Evolutionary conservation across 2,888 invertebrate genomes (phyloP), one percentile per base, ranked within the genome.

Genomic region (Lottia scabra): DNA sequence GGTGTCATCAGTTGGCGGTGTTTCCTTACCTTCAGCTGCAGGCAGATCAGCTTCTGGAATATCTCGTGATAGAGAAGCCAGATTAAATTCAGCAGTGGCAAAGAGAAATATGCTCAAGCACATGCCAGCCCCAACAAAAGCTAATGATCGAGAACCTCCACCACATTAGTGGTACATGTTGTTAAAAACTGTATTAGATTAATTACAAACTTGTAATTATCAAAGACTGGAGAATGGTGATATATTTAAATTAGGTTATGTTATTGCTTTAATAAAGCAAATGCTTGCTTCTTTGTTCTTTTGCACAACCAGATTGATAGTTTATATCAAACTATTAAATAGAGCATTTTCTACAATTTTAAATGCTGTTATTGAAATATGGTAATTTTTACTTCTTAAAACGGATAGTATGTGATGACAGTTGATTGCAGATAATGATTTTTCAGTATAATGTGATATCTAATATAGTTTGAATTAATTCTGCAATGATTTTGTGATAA

Each of bases 31-130:
- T 38, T 80, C 81, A n/a, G 75, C 80, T 27, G 80, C 79, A 38
- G 81, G 80, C 13, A 73, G 81, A 69, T 80, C 80, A 13, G 78
- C 78, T 10, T 79, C 79, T 68, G 81, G 73, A 43, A 70, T 65
- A 68, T 63, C 74, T n/a, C 66, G 30, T 77, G 77, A 30, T 48
- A 75, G 81, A 70, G 83, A 83, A 45, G 78, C 77, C 27, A 75
- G 83, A 56, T 71, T 84, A 63, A 84, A 84, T 71, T 85, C 84
- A n/a, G 83, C 85, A 62, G 80, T 84, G 66, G 84, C 84, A 65
- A 87, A 87, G 76, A 79, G 85, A 75, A 86, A 83, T 76, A 83
- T 86, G 85, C 84, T 86, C 75, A 87, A 87, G 79, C 87, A 85
- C 79, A 81, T 85, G 79, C 85, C 85, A 63, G 81, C 84, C 67